Conservation (phyloP, 2,888 invertebrate genomes). For the Mythimna impura region DNA sequence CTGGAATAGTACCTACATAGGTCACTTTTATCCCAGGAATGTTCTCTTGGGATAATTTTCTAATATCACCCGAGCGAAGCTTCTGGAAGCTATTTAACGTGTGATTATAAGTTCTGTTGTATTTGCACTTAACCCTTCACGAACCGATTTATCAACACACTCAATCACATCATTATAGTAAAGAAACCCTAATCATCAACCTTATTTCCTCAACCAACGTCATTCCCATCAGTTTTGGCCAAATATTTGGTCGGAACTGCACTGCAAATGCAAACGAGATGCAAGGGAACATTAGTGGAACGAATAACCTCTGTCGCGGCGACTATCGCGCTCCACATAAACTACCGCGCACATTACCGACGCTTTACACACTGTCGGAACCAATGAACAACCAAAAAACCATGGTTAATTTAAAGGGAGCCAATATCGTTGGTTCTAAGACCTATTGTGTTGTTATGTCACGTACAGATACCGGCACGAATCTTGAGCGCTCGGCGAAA, state of each 20-base stretch:
- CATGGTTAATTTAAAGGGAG: too few species aligned
- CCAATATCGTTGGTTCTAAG: neutral
- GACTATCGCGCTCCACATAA: constrained; percentile 88
- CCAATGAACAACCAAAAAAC: constrained; percentile 31
- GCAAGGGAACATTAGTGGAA: constrained; percentile 88
- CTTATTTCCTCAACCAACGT: constrained; percentile 6
- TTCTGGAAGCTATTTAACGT: too few species aligned
- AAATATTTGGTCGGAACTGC: constrained; percentile 61
- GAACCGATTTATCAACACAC: neutral
- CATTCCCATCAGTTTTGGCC: constrained; percentile 52
- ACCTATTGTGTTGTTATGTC: neutral
- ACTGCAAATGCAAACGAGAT: constrained; percentile 84
- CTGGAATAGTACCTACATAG: too few species aligned
- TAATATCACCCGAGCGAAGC: too few species aligned
- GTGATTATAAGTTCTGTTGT: too few species aligned
- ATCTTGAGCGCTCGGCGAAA: too few species aligned
- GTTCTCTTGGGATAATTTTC: too few species aligned
- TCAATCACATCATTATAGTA: neutral
- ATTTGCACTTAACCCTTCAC: too few species aligned
- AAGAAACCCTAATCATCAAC: neutral
- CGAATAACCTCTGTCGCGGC: constrained; percentile 88
- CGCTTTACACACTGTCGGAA: constrained; percentile 68
- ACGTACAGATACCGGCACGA: too few species aligned
- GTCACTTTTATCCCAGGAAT: too few species aligned
- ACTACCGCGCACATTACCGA: constrained; percentile 87